phyloP scores from a whole-genome alignment of 2,888 invertebrate species.

The Neoitamus cyanurus region DNA sequence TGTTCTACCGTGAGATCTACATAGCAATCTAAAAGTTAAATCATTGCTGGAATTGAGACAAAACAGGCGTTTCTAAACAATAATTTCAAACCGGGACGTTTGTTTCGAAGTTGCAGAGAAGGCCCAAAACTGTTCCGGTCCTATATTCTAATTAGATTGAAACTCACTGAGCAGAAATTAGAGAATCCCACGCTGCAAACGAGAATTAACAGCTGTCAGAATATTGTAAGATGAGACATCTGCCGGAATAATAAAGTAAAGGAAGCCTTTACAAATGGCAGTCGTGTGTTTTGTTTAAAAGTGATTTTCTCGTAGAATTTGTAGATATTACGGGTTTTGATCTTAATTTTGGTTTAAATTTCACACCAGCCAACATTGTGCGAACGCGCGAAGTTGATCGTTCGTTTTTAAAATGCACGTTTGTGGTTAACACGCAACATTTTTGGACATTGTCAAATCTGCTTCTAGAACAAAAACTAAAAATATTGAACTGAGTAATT shows the following conservation, averaged over 20 bases:
- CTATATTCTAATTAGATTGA: not conserved
- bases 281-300: constrained; percentile 56
- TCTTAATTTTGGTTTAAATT: not conserved
- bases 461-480: constrained; percentile 32
- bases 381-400: not conserved
- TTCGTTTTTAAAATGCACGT: constrained; percentile 9
- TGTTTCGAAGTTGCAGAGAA: not conserved
- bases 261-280: constrained; percentile 52
- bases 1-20: no score
- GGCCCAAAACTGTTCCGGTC: not conserved
- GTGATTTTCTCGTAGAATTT: constrained; percentile 48
- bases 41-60: no score
- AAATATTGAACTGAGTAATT: constrained; percentile 19
- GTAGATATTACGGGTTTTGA: constrained; percentile 7
- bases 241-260: constrained; percentile 9
- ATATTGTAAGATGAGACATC: constrained; percentile 1
- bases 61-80: no score
- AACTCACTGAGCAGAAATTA: not conserved
- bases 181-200: not conserved
- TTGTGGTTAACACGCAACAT: constrained; percentile 36
- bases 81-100: no score
- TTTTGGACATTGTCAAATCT: constrained; percentile 38
- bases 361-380: not conserved
- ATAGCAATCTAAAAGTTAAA: no score
- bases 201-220: not conserved